Conservation (phyloP, 35 echinoderm and acorn worm genomes). For the Stichopus chloronotus region DNA sequence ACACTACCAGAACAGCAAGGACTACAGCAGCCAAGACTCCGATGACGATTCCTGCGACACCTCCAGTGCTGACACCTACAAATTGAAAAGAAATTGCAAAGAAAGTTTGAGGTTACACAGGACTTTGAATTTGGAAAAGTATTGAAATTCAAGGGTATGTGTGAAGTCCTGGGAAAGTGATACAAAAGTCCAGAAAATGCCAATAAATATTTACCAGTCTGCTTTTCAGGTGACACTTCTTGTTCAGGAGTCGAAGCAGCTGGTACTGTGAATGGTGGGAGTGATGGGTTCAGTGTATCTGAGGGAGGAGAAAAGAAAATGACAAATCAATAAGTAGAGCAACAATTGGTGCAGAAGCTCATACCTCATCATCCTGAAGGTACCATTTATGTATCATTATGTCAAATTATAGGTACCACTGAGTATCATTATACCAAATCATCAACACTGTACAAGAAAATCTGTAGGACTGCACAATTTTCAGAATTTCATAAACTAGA, state of each 20-base stretch:
- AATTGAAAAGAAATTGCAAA: not conserved
- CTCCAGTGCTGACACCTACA: slow-evolving; percentile 52
- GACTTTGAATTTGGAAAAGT: too few relatives aligned
- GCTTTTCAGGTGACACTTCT: not conserved
- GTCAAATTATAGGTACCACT: too few relatives aligned
- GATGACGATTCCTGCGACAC: slow-evolving; percentile 64
- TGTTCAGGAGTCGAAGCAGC: not conserved
- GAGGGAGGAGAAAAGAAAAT: not conserved
- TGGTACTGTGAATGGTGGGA: slow-evolving; percentile 18
- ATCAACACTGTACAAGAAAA: too few relatives aligned
- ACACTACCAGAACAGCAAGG: slow-evolving; percentile 29
- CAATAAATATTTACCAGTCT: not conserved
- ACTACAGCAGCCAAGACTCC: slow-evolving; percentile 41
- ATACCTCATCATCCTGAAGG: too few relatives aligned
- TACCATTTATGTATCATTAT: too few relatives aligned
- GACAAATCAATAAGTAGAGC: not conserved
- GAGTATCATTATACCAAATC: too few relatives aligned
- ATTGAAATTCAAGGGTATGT: too few relatives aligned
- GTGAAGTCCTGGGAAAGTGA: too few relatives aligned
- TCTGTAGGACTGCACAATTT: too few relatives aligned
- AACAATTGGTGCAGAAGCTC: too few relatives aligned
- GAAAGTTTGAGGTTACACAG: not conserved
- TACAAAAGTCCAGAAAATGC: too few relatives aligned
- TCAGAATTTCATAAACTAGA: too few relatives aligned
- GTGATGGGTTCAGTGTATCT: slow-evolving; percentile 11